These are phyloP conservation scores for Microhierax caerulescens DNA, from an alignment of 2,797 vertebrate species.

Conservation along the genomic window DNA sequence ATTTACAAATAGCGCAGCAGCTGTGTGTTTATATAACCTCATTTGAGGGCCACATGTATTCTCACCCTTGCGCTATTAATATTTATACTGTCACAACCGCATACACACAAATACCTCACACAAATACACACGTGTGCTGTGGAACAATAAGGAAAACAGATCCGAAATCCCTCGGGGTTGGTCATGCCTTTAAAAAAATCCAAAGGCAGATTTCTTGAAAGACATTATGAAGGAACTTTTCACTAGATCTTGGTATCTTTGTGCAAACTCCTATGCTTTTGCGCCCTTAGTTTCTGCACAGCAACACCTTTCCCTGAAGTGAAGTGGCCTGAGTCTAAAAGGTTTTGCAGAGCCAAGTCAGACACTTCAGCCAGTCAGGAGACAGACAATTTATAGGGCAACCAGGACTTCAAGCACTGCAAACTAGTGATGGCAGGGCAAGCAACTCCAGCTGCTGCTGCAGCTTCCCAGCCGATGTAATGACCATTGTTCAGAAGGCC, in stretches of 20 bases:
- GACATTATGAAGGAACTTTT: background rate
- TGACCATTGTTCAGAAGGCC: background rate
- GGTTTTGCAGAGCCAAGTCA: background rate
- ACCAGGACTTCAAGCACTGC: background rate
- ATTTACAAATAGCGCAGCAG: constrained; percentile 68
- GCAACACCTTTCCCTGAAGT: background rate
- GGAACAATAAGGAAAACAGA: constrained; percentile 3
- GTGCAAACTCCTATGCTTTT: background rate
- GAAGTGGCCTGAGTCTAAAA: background rate
- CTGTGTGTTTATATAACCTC: constrained; percentile 73
- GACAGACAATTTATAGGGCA: background rate
- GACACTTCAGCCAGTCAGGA: background rate
- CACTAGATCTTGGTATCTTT: background rate
- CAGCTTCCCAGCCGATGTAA: background rate
- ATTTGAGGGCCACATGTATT: constrained; percentile 63
- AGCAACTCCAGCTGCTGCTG: constrained; percentile 40
- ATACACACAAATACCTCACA: background rate
- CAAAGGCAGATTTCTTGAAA: background rate
- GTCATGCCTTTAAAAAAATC: background rate
- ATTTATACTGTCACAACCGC: constrained; percentile 65
- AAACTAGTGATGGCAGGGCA: background rate
- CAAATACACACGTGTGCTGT: background rate
- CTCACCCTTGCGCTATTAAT: constrained; percentile 68
- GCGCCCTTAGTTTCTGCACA: background rate
- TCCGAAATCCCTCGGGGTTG: background rate